Percentiles rank a stretch among this genome's conserved stretches.
These are phyloP conservation scores for Eucidaris tribuloides DNA, from an alignment of 35 echinoderm and acorn worm genomes.

Conservation along the genomic window DNA sequence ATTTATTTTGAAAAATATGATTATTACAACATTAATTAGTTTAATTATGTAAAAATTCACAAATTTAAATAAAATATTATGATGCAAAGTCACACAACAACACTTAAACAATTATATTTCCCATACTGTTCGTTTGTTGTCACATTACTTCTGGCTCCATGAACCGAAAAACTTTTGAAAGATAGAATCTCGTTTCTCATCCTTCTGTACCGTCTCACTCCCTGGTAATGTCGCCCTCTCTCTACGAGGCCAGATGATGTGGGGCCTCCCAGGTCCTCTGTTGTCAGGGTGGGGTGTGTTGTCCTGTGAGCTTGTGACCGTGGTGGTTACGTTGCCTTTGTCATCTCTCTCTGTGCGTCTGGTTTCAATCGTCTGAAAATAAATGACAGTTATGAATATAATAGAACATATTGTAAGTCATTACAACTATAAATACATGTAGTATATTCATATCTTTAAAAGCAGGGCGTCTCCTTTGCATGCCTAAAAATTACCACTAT, in stretches of 20 bases:
- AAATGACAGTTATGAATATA: not conserved
- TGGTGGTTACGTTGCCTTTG: conserved; percentile 23
- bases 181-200: not conserved
- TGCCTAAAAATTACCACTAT: no score
- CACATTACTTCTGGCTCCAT: conserved; percentile 8
- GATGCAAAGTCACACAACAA: no score
- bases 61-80: no score
- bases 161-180: conserved; percentile 60
- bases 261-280: not conserved
- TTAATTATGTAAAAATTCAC: no score
- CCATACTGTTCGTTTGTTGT: no score
- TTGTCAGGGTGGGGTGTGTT: not conserved
- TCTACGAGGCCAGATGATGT: not conserved
- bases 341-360: conserved; percentile 41
- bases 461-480: no score
- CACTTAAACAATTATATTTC: no score
- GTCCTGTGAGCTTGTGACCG: conserved; percentile 26
- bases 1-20: no score
- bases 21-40: no score
- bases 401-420: no score
- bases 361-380: conserved; percentile 31
- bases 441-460: no score
- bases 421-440: no score
- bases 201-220: not conserved
- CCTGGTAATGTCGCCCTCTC: not conserved